phyloP scores from a whole-genome alignment of 2,113 vertebrate genomes.

The Zosterops hypoxanthus region DNA sequence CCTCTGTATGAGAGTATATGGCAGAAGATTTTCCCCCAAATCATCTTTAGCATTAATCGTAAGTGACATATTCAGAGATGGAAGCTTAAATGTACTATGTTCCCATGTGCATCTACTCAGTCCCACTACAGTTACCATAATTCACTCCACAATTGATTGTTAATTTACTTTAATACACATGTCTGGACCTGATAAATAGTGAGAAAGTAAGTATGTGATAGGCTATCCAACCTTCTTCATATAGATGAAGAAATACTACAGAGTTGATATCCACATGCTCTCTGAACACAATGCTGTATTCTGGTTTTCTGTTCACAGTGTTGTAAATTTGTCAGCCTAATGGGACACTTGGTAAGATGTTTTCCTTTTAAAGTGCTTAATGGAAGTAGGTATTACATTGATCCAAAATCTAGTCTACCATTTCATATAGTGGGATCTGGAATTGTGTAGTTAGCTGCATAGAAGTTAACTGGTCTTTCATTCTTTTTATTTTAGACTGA shows the following conservation, averaged over 20 bases:
- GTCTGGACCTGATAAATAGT: constrained; percentile 55
- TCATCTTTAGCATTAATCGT: constrained; percentile 50
- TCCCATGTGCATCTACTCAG: constrained; percentile 36
- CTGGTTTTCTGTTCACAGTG: constrained; percentile 60
- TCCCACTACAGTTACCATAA: constrained; percentile 60
- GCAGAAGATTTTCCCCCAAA: constrained; percentile 23
- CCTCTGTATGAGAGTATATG: background rate
- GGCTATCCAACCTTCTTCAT: constrained; percentile 57
- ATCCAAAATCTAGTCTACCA: constrained; percentile 69
- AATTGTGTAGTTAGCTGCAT: constrained; percentile 46
- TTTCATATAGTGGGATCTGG: constrained; percentile 54
- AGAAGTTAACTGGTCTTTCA: constrained; percentile 33
- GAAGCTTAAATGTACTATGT: constrained; percentile 34
- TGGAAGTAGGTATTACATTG: constrained; percentile 72
- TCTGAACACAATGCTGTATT: constrained; percentile 47
- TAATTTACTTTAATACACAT: constrained; percentile 57
- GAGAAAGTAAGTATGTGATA: constrained; percentile 45
- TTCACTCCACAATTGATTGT: constrained; percentile 70
- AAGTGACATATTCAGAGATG: constrained; percentile 44
- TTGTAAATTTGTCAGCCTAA: constrained; percentile 80
- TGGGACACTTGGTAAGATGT: constrained; percentile 76
- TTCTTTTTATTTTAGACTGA: constrained; percentile 33
- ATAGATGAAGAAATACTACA: constrained; percentile 62
- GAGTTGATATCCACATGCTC: constrained; percentile 58
- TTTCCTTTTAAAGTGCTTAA: constrained; percentile 79